Evolutionary conservation across 1,140 invertebrate species (phyloP).

Genomic region (Nymphalis io): DNA sequence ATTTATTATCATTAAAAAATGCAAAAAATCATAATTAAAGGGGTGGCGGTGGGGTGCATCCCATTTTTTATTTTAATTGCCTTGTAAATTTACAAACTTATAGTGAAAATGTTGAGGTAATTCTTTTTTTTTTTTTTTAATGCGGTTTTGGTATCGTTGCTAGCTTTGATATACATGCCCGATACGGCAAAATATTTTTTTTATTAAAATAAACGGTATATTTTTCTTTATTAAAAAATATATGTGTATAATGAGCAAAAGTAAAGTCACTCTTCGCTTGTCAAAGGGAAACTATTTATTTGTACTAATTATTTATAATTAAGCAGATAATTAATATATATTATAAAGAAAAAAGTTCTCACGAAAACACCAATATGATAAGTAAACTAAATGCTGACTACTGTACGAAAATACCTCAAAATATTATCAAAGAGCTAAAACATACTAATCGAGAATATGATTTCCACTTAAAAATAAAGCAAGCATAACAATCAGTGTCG

Average conservation of each 20-base stretch:
- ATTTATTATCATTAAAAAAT: conserved; percentile 78
- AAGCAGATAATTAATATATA: too few relatives aligned
- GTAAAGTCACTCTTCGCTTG: too few relatives aligned
- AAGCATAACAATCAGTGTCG: conserved; percentile 4
- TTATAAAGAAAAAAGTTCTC: too few relatives aligned
- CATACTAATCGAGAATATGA: conserved; percentile 8
- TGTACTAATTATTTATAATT: too few relatives aligned
- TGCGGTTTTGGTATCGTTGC: conserved; percentile 20
- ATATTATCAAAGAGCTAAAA: not conserved
- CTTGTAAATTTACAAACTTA: conserved; percentile 77
- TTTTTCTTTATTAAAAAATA: too few relatives aligned
- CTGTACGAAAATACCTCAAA: too few relatives aligned
- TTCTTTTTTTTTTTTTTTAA: conserved; percentile 32
- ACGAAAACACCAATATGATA: too few relatives aligned
- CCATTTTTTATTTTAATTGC: conserved; percentile 79
- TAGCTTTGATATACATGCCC: not conserved
- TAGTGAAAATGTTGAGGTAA: conserved; percentile 59
- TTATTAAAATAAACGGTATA: too few relatives aligned
- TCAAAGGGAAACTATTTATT: too few relatives aligned
- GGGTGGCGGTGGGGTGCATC: conserved; percentile 67
- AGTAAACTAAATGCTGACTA: too few relatives aligned
- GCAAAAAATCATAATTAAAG: conserved; percentile 77
- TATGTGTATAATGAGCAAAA: too few relatives aligned
- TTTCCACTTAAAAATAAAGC: conserved; percentile 8
- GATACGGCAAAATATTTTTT: not conserved